These are phyloP conservation scores for Bambusicola thoracicus DNA, from an alignment of 2,113 vertebrate genomes.

Conservation along the genomic window DNA sequence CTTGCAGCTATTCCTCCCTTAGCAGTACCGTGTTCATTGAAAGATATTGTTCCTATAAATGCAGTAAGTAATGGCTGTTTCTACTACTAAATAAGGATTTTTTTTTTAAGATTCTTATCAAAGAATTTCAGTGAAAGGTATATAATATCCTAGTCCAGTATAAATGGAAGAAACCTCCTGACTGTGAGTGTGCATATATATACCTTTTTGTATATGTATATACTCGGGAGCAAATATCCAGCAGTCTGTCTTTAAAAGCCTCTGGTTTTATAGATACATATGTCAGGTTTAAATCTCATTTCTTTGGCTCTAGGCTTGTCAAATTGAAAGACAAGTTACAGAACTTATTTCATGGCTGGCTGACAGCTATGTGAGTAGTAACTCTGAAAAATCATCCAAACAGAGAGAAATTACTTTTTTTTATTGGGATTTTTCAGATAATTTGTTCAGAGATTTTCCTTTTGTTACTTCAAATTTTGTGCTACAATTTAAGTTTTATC, in stretches of 20 bases:
- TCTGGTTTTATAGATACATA: neutral
- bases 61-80: constrained; percentile 77
- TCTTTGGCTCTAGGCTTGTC: neutral
- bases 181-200: neutral
- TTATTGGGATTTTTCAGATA: neutral
- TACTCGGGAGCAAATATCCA: neutral
- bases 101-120: neutral
- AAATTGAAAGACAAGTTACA: neutral
- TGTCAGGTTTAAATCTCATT: neutral
- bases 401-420: neutral
- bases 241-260: neutral
- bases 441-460: neutral
- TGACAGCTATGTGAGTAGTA: neutral
- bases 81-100: neutral
- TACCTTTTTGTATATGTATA: no score
- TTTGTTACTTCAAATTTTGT: neutral
- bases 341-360: neutral
- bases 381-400: neutral
- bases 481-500: neutral
- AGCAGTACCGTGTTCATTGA: constrained; percentile 87
- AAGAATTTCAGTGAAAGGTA: neutral
- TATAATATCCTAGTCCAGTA: neutral
- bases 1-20: constrained; percentile 78
- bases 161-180: neutral
- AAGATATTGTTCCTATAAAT: constrained; percentile 87